phyloP scores from a whole-genome alignment of 1,140 invertebrate genomes.

The Acromyrmex heyeri region DNA sequence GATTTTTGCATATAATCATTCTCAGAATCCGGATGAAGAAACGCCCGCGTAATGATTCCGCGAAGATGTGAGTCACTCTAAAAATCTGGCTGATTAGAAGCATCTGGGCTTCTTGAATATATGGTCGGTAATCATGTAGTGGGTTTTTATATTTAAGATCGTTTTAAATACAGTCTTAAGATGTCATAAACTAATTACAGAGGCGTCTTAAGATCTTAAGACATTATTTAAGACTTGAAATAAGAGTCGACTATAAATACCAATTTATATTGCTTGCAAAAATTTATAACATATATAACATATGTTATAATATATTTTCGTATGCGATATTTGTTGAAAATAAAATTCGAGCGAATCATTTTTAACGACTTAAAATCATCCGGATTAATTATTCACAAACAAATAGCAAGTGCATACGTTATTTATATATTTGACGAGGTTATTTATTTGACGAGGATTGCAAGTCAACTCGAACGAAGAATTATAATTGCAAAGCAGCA shows the following conservation, averaged over 20 bases:
- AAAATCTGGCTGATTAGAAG: constrained; percentile 5
- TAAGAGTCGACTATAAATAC: too few species aligned
- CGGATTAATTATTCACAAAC: background rate
- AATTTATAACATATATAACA: too few species aligned
- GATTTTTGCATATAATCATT: constrained; percentile 16
- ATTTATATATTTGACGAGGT: background rate
- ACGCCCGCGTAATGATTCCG: background rate
- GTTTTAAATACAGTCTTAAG: too few species aligned
- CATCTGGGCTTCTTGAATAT: too few species aligned
- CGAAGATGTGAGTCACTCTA: constrained; percentile 26
- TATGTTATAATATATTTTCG: too few species aligned
- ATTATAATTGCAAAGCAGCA: background rate
- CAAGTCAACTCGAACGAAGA: background rate
- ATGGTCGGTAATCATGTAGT: too few species aligned
- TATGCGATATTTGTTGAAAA: too few species aligned
- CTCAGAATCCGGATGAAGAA: constrained; percentile 15
- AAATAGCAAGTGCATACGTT: background rate
- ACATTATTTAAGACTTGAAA: too few species aligned
- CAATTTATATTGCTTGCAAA: too few species aligned
- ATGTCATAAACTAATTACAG: too few species aligned
- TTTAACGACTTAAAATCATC: constrained; percentile 1
- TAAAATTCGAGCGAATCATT: background rate
- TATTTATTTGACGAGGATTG: background rate
- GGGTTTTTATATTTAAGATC: too few species aligned
- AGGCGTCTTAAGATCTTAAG: too few species aligned